Evolutionary conservation across 1,140 invertebrate species (phyloP).

Genomic region (Bombus waltoni): DNA sequence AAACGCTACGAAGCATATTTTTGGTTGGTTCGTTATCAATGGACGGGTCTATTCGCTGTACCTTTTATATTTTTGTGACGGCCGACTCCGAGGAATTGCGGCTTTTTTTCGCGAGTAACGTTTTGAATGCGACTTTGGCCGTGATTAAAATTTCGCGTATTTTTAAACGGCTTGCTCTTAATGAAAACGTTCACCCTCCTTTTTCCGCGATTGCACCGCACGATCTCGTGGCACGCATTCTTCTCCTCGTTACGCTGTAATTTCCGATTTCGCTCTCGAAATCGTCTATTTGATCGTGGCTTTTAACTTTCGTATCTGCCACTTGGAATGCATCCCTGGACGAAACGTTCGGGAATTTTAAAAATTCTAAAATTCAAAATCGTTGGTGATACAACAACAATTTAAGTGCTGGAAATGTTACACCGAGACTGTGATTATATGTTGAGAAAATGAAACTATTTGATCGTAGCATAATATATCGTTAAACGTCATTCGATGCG

Average conservation of each 20-base stretch:
- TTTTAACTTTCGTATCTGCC: not conserved
- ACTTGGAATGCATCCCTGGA: not conserved
- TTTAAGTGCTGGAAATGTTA: not conserved
- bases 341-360: not conserved
- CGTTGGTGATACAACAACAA: not conserved
- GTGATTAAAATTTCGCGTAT: constrained; percentile 31
- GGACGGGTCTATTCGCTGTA: constrained; percentile 18
- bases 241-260: not conserved
- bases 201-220: not conserved
- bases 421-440: too few relatives aligned
- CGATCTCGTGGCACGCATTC: not conserved
- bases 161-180: constrained; percentile 11
- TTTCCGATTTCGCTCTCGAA: constrained; percentile 3
- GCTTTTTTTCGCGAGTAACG: not conserved
- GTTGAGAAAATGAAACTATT: too few relatives aligned
- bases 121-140: not conserved
- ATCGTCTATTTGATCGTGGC: not conserved
- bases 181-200: constrained; percentile 4
- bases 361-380: not conserved
- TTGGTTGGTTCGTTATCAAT: constrained; percentile 50
- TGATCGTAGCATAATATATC: too few relatives aligned
- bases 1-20: constrained; percentile 31
- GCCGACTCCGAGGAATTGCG: not conserved
- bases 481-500: too few relatives aligned
- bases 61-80: constrained; percentile 22